Base-by-base conservation (phyloP, 2,797 vertebrate species). In the Bufotes viridis region DNA sequence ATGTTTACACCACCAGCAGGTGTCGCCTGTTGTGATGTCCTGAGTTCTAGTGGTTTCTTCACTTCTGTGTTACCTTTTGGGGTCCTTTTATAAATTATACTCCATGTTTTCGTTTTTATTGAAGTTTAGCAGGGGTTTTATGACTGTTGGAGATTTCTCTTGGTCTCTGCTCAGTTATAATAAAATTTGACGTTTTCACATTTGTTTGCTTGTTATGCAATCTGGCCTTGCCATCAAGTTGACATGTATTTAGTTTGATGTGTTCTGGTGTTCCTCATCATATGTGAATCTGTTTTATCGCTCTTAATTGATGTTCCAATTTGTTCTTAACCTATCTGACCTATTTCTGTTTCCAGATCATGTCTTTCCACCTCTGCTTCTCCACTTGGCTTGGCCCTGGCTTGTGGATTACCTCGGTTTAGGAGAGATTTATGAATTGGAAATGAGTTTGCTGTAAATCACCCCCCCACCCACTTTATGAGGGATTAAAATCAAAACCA, bases 381-480 rank as follows among this genome's bases (percentile, higher is more conserved):
- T 78, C 7, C 75, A 15, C 79, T 87, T 22, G 85, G 34, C 34
- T 53, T 80, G 74, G 74, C 53, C 75, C 75, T 24, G 20, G 74
- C 12, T 65, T 60, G 2, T 14, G 24, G 88, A 87, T 89, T 89
- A 87, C 78, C 55, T 84, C 13, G 81, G 81, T 94, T 93, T 91
- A 90, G 90, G 92, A 91, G 91, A 90, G 0, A 42, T 85, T 92
- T 17, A 89, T 55, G 65, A 91, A 90, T 90, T 84, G 12, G 90
- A 91, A 93, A 90, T 87, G 91, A 92, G 91, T 92, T 89, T 91
- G 81, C 91, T 92, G 91, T 91, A 91, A 87, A 93, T 91, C 88
- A 90, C 57, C 51, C 53, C 82, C 61, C 85, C 85, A 72, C 63
- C 84, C 72, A 67, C 85, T 80, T 80, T 42, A 65, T 83, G 78